Conservation (phyloP, 2,888 invertebrate species). For the Diogma glabrata region DNA sequence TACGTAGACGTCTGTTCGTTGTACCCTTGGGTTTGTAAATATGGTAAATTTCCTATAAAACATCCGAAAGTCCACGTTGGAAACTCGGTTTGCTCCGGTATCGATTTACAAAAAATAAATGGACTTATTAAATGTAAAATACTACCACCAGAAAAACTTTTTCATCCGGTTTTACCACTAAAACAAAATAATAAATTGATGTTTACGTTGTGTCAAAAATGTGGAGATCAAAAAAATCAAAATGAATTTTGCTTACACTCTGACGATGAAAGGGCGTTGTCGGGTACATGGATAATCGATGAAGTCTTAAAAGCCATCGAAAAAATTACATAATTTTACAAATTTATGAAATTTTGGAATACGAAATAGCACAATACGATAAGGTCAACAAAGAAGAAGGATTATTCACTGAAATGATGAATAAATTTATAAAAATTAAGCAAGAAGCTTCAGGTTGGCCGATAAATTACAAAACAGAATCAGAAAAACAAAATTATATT, state of each 20-base stretch:
- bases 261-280: conserved; percentile 18
- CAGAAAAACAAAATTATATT: conserved; percentile 20
- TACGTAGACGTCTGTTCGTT: conserved; percentile 23
- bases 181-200: conserved; percentile 21
- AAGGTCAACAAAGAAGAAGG: conserved; percentile 14
- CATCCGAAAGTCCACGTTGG: background rate
- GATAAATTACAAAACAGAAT: conserved; percentile 10
- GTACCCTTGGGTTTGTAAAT: conserved; percentile 19
- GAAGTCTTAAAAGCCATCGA: conserved; percentile 24
- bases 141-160: conserved; percentile 10
- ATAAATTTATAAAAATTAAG: conserved; percentile 23
- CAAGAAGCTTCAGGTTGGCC: conserved; percentile 23
- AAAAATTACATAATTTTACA: conserved; percentile 21
- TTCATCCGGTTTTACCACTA: conserved; percentile 24
- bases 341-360: conserved; percentile 26
- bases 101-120: background rate
- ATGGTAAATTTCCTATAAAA: background rate
- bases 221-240: conserved; percentile 14
- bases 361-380: conserved; percentile 19
- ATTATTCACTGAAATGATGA: conserved; percentile 23
- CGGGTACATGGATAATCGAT: conserved; percentile 26
- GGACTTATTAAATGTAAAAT: background rate
- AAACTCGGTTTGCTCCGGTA: background rate
- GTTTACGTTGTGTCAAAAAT: conserved; percentile 22
- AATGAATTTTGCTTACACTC: conserved; percentile 18